Evolutionary conservation across 2,797 vertebrate species (phyloP).

Genomic region (Mycteria americana): DNA sequence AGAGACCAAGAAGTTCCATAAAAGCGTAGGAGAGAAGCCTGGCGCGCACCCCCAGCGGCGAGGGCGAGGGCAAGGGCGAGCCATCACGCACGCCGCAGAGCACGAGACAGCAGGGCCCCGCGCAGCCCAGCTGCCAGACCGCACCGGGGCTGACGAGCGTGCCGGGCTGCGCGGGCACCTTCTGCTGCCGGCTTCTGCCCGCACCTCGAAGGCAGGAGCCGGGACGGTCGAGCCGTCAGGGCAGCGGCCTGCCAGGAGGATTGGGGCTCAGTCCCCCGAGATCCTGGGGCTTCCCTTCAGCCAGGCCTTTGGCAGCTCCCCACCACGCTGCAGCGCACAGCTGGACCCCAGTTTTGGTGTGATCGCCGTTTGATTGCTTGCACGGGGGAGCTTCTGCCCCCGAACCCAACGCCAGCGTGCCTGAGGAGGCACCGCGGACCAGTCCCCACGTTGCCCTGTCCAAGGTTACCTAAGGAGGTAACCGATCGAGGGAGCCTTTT

Average conservation of each 20-base stretch:
- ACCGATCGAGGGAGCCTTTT: neutral
- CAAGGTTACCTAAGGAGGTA: neutral
- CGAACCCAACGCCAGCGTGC: too few species aligned
- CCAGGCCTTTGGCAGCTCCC: neutral
- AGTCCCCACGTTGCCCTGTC: neutral
- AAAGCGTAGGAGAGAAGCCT: neutral
- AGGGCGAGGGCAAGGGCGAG: neutral
- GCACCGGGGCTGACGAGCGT: too few species aligned
- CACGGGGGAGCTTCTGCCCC: neutral
- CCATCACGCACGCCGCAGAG: rapidly evolving
- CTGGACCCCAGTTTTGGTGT: neutral
- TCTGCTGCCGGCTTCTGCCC: neutral
- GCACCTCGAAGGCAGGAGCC: too few species aligned
- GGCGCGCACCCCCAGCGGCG: neutral
- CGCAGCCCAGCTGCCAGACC: neutral
- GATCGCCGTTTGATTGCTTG: rapidly evolving
- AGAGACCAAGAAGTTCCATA: neutral
- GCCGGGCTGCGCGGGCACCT: neutral
- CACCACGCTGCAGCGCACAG: neutral
- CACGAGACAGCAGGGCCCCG: rapidly evolving
- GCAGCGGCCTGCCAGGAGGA: neutral
- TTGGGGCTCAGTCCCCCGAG: neutral
- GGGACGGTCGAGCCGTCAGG: rapidly evolving
- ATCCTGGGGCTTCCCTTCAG: too few species aligned
- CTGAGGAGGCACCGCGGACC: neutral